Evolutionary conservation across 2,113 vertebrate genomes (phyloP).

Genomic region (Formicarius rufipectus): DNA sequence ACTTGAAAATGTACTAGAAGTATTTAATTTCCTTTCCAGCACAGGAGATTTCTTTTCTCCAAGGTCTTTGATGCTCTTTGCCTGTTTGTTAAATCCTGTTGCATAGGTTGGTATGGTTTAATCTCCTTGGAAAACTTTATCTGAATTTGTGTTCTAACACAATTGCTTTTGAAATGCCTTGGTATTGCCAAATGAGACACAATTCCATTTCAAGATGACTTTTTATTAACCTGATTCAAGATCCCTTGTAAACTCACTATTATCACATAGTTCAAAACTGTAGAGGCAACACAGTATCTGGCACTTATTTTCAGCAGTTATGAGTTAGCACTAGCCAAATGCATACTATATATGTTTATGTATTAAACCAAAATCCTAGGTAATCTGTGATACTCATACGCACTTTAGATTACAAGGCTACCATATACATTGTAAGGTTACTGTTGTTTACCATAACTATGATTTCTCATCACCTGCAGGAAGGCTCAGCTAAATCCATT

Average conservation of each 20-base stretch:
- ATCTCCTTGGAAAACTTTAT: conserved; percentile 30
- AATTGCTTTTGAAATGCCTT: conserved; percentile 47
- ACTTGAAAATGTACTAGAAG: conserved; percentile 56
- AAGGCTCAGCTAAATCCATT: conserved; percentile 41
- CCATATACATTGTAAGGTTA: background rate
- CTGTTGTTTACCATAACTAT: conserved; percentile 8
- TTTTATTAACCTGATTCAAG: conserved; percentile 25
- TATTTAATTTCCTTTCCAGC: conserved; percentile 65
- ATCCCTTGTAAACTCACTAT: conserved; percentile 2
- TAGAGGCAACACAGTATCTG: background rate
- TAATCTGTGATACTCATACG: background rate
- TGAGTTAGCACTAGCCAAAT: background rate
- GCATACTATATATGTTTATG: background rate
- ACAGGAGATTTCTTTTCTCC: conserved; percentile 29
- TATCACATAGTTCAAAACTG: background rate
- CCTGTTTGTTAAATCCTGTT: conserved; percentile 30
- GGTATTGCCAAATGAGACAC: conserved; percentile 3
- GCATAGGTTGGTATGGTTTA: conserved; percentile 7
- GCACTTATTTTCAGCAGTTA: background rate
- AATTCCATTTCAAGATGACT: conserved; percentile 13
- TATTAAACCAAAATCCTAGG: background rate
- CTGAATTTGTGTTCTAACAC: conserved; percentile 3
- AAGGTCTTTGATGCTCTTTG: conserved; percentile 34
- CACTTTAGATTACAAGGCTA: background rate
- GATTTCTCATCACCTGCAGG: conserved; percentile 18